These are phyloP conservation scores for Sthenelais limicola DNA, from an alignment of 2,888 invertebrate species.

Conservation along the genomic window DNA sequence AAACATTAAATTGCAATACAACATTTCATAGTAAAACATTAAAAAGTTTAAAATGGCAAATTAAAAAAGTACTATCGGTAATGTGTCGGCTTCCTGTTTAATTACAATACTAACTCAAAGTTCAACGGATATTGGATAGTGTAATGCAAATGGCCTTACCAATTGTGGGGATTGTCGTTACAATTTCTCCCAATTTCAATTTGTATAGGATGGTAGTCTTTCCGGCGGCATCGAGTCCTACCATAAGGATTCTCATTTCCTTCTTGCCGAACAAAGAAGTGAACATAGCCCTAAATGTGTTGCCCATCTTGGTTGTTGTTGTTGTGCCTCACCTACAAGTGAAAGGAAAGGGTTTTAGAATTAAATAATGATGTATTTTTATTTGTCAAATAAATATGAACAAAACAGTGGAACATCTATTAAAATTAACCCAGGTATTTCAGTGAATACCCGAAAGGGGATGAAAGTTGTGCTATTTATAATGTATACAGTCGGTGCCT, in stretches of 20 bases:
- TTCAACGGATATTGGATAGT: no score
- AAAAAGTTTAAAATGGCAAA: no score
- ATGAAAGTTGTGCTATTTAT: no score
- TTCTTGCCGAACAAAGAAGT: conserved; percentile 99
- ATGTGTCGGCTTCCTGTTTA: no score
- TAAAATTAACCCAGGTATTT: no score
- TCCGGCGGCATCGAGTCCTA: conserved; percentile 99
- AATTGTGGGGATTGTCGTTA: conserved; percentile 99
- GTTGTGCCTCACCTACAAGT: conserved; percentile 4
- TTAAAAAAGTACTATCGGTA: no score
- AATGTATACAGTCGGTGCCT: no score
- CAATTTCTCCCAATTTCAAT: conserved; percentile 99
- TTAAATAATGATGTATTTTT: not conserved
- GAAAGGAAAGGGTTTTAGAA: not conserved
- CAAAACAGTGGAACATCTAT: no score
- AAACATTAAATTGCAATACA: no score
- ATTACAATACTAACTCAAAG: no score
- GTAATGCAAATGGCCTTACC: conserved; percentile 77
- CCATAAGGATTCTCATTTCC: conserved; percentile 99
- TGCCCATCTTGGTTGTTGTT: conserved; percentile 84
- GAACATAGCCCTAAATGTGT: conserved; percentile 96
- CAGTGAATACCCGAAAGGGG: no score
- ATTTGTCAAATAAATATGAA: not conserved
- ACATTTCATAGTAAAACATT: no score
- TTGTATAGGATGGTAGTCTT: conserved; percentile 99